Base-by-base conservation (phyloP, 2,113 vertebrate genomes). In the Pithys albifrons region DNA sequence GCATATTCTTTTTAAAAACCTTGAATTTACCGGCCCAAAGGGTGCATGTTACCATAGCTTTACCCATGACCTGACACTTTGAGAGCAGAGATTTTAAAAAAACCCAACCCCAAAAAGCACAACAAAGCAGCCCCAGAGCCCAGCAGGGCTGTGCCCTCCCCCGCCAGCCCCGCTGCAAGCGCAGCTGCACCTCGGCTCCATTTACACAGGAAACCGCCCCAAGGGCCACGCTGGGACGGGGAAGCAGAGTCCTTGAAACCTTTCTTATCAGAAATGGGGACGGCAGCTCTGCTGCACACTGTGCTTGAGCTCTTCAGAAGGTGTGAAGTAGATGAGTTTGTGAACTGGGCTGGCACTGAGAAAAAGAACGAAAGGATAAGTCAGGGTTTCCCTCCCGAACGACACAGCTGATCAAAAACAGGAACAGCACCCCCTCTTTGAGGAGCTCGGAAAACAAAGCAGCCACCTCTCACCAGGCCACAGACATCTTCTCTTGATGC, bases 161-260 rank as follows among this genome's bases (percentile, higher is more conserved):
- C 52, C 39, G 1, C 12, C 12, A 27, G 14, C 9, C 14, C 4
- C 39, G 4, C 25, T 3, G 62, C 1, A 4, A 29, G 61, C 39
- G 9, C 49, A n/a, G 89, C 87, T 69, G 73, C 92, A 45, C 48
- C n/a, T 1, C 2, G 5, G 58, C 43, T 77, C 43, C 88, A 19
- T 14, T 52, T 1, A 15, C 89, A 91, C 97, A 97, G 97, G 97
- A 98, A 98, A 95, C 52, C 80, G 43, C 82, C 39, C 48, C 41
- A 7, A 58, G 73, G 19, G 85, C 71, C 31, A 10, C 1, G 16
- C 31, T 37, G 14, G 19, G 2, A 7, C 3, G 2, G 65, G 52
- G 37, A 79, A 79, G 65, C 81, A 17, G 23, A 18, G 64, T 5
- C 81, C 49, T 6, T 3, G 11, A 6, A 65, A 66, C 84, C 91